Evolutionary conservation across 2,797 vertebrate species (phyloP), one percentile per base, ranked within the genome.

Genomic region (Amniataba percoides): DNA sequence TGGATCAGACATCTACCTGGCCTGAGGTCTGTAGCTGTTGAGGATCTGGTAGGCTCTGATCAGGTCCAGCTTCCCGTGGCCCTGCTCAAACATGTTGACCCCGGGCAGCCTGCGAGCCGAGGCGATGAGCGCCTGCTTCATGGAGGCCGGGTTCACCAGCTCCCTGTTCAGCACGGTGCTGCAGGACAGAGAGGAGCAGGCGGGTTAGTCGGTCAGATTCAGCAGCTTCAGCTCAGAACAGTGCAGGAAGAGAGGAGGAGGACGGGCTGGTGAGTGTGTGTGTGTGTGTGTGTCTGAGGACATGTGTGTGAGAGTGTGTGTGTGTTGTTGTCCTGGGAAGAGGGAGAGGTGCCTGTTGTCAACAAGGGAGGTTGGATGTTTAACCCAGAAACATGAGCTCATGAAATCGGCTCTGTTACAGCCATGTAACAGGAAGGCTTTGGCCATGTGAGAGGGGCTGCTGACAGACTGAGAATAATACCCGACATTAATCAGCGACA

Each of bases 51-150:
- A 99, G 73, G 98, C 98, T 86, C 97, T 87, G 63, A 99, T 96
- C 59, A 99, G 96, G 89, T 99, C 98, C 55, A 99, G 93, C 82
- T 99, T 99, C 81, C 98, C 98, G 3, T 99, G 98, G 55, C 98
- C 98, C 90, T 99, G 98, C 72, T 99, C 98, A 77, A 99, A 99
- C 98, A 99, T 99, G 93, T 99, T 99, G 86, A 99, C 98, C 2
- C 98, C 98, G 0, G 98, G 98, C 74, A 99, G 96, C 59, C 98
- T 93, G 67, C 98, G 97, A 13, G 98, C 98, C 0, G 98, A 99
- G 0, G 98, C 98, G 0, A 99, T 99, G 74, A 99, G 94, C 5
- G 98, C 98, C 94, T 99, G 98, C 90, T 99, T 99, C 98, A 99
- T 98, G 68, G 98, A 99, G 56, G 98, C 98, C 0, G 98, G 98